Evolutionary conservation across 2,113 vertebrate genomes (phyloP).

Genomic region (Lagopus leucura): DNA sequence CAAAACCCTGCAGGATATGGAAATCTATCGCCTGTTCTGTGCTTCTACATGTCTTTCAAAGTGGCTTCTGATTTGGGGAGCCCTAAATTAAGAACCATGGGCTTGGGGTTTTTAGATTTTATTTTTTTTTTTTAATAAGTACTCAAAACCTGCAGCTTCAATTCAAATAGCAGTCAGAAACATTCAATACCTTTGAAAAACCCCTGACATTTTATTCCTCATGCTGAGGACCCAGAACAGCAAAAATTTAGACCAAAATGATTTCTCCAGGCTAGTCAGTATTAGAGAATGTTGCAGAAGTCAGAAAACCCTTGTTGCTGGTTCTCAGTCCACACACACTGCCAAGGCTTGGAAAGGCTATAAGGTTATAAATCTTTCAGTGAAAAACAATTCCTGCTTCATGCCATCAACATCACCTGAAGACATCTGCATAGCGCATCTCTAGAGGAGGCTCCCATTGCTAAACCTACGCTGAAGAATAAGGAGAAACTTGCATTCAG

Average conservation of each 20-base stretch:
- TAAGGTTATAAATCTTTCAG: constrained; percentile 61
- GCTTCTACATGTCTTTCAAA: constrained; percentile 64
- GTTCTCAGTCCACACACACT: constrained; percentile 11
- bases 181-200: constrained; percentile 33
- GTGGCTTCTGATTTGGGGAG: constrained; percentile 67
- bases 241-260: constrained; percentile 39
- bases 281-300: constrained; percentile 26
- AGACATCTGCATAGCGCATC: constrained; percentile 62
- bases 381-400: constrained; percentile 62
- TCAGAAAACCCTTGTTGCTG: constrained; percentile 39
- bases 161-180: constrained; percentile 46
- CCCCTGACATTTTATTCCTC: constrained; percentile 31
- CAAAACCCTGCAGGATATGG: constrained; percentile 70
- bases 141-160: constrained; percentile 34
- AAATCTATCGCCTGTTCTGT: constrained; percentile 62
- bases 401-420: constrained; percentile 55
- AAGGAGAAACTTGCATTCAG: constrained; percentile 53
- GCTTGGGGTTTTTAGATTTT: neutral
- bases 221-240: constrained; percentile 30
- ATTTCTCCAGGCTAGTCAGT: constrained; percentile 44
- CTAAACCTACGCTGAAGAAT: constrained; percentile 46
- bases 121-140: constrained; percentile 6
- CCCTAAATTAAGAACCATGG: constrained; percentile 64
- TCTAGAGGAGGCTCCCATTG: constrained; percentile 59
- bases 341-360: constrained; percentile 40